Evolutionary conservation across 2,888 invertebrate genomes (phyloP).

Genomic region (Keiferia lycopersicella): DNA sequence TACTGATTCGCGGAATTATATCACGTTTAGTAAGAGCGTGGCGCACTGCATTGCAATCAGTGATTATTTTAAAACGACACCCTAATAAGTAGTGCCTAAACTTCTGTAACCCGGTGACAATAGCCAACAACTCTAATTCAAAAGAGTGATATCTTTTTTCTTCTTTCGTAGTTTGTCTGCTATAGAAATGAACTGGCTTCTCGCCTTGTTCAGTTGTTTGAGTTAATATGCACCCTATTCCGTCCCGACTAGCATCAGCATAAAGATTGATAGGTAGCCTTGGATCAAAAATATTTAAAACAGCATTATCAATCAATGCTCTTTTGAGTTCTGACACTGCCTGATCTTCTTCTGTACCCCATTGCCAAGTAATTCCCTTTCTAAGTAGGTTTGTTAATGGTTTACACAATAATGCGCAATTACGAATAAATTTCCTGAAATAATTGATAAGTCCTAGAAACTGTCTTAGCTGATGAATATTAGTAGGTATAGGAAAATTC

Average conservation of each 20-base stretch:
- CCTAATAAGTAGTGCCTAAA: constrained; percentile 13
- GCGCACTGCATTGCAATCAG: constrained; percentile 30
- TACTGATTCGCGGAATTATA: constrained; percentile 40
- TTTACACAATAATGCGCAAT: constrained; percentile 37
- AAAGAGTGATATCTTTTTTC: constrained; percentile 41
- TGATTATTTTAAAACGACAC: background rate
- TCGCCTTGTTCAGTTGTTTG: constrained; percentile 13
- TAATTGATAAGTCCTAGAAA: constrained; percentile 33
- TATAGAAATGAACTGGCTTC: constrained; percentile 45
- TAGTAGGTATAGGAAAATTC: no score
- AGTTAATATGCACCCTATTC: constrained; percentile 25
- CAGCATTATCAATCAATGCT: constrained; percentile 19
- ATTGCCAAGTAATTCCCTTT: constrained; percentile 25
- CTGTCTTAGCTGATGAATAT: constrained; percentile 33
- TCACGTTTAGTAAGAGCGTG: constrained; percentile 28
- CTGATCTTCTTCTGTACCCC: constrained; percentile 23
- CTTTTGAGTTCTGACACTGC: constrained; percentile 21
- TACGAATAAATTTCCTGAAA: constrained; percentile 36
- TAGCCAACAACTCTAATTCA: constrained; percentile 13
- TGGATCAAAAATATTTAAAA: no score
- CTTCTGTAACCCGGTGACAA: background rate
- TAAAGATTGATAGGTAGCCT: constrained; percentile 24
- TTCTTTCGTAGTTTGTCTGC: constrained; percentile 39
- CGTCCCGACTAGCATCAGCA: constrained; percentile 29
- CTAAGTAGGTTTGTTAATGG: constrained; percentile 32